A percentile compares a stretch with the other conserved stretches of the same genome.
phyloP scores from a whole-genome alignment of 2,888 invertebrate species.

The Cephonodes hylas region DNA sequence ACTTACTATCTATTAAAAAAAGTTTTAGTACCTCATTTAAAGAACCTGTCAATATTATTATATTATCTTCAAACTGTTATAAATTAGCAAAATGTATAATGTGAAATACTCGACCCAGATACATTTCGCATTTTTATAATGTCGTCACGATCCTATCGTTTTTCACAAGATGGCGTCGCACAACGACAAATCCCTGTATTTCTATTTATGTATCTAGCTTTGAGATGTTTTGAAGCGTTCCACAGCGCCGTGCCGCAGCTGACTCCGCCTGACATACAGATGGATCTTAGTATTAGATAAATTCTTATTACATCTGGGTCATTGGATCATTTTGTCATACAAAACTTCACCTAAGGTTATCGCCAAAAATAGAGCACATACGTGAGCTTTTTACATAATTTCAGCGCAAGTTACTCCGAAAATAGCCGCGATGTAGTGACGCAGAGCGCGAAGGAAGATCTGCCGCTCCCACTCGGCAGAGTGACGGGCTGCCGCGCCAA shows the following conservation, averaged over 20 bases:
- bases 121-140: conserved; percentile 58
- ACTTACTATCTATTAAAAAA: too few relatives aligned
- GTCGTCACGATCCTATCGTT: conserved; percentile 77
- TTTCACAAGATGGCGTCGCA: conserved; percentile 81
- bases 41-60: not conserved
- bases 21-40: not conserved
- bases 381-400: conserved; percentile 81
- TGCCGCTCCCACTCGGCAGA: conserved; percentile 38
- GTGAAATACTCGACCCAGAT: conserved; percentile 47
- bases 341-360: conserved; percentile 72
- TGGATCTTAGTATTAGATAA: conserved; percentile 24
- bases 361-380: conserved; percentile 76
- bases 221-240: conserved; percentile 28
- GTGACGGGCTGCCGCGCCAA: conserved; percentile 25
- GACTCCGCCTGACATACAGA: conserved; percentile 7
- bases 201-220: conserved; percentile 79
- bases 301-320: conserved; percentile 49
- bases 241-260: conserved; percentile 1
- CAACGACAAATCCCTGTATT: conserved; percentile 78
- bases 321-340: conserved; percentile 63
- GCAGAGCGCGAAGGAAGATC: conserved; percentile 58
- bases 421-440: conserved; percentile 75
- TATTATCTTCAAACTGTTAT: not conserved
- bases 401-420: conserved; percentile 79
- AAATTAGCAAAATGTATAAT: not conserved